These are phyloP conservation scores for Drosophila merina DNA, from an alignment of 2,888 invertebrate species.

Conservation along the genomic window DNA sequence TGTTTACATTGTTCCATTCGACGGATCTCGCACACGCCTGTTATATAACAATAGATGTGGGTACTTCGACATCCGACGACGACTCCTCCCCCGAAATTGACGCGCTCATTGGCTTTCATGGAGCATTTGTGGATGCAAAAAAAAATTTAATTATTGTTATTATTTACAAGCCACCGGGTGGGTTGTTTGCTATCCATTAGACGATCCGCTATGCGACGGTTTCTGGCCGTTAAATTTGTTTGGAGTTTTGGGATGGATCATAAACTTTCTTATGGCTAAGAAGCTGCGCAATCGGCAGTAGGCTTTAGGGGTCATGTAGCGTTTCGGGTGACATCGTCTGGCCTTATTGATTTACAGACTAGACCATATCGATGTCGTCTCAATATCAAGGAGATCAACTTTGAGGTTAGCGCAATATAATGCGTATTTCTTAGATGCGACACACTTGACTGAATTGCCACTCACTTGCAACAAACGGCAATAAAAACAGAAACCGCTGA, in stretches of 20 bases:
- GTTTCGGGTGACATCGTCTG: slow-evolving; percentile 36
- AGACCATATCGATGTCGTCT: slow-evolving; percentile 9
- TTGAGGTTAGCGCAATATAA: background rate
- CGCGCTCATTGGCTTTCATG: slow-evolving; percentile 48
- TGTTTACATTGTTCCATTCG: slow-evolving; percentile 38
- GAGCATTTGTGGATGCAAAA: slow-evolving; percentile 69
- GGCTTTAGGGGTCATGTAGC: slow-evolving; percentile 27
- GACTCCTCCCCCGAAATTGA: slow-evolving; percentile 40
- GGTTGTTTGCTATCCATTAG: slow-evolving; percentile 68
- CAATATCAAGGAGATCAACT: slow-evolving; percentile 36
- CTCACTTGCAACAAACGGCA: slow-evolving; percentile 68
- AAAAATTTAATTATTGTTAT: slow-evolving; percentile 71
- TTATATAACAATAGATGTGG: slow-evolving; percentile 46
- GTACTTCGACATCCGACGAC: slow-evolving; percentile 43
- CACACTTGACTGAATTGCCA: slow-evolving; percentile 64
- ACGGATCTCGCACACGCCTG: slow-evolving; percentile 33
- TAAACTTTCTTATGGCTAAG: slow-evolving; percentile 43
- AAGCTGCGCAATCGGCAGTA: slow-evolving; percentile 24
- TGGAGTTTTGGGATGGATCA: slow-evolving; percentile 54
- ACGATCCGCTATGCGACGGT: slow-evolving; percentile 50
- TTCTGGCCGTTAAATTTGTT: slow-evolving; percentile 45
- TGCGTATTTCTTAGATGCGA: slow-evolving; percentile 49
- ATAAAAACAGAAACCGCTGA: slow-evolving; percentile 62
- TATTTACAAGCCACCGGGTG: slow-evolving; percentile 59
- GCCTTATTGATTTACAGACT: background rate